A percentile compares a stretch with the other conserved stretches of the same genome.
These are phyloP conservation scores for Parauchenoglanis punctatus DNA, from an alignment of 2,797 vertebrate species.

Conservation along the genomic window DNA sequence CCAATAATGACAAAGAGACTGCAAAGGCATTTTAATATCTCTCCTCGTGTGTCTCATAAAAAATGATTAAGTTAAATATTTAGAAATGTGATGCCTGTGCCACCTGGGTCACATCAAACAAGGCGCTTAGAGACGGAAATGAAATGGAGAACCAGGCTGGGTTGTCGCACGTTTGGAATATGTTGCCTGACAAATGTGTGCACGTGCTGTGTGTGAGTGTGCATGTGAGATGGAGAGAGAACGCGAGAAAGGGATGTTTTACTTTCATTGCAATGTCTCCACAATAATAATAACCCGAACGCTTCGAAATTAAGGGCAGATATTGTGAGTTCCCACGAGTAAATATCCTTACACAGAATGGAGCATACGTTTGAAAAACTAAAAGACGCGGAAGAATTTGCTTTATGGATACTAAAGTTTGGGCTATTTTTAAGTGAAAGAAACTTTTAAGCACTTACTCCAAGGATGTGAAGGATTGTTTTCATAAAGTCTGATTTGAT, in stretches of 20 bases:
- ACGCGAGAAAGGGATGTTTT: not conserved
- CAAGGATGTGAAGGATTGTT: not conserved
- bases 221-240: not conserved
- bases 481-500: not conserved
- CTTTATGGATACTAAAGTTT: not conserved
- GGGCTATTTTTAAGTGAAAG: not conserved
- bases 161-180: slow-evolving; percentile 15
- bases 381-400: not conserved
- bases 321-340: not conserved
- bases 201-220: slow-evolving; percentile 72
- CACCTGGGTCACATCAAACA: slow-evolving; percentile 29
- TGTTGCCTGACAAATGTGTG: slow-evolving; percentile 70
- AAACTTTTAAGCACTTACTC: not conserved
- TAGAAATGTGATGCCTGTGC: slow-evolving; percentile 19
- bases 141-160: slow-evolving; percentile 13
- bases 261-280: not conserved
- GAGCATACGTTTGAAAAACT: not conserved
- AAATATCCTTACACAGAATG: not conserved
- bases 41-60: slow-evolving; percentile 36
- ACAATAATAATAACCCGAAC: not conserved
- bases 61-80: slow-evolving; percentile 45
- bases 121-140: slow-evolving; percentile 33
- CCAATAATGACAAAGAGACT: slow-evolving; percentile 45
- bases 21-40: slow-evolving; percentile 47
- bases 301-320: not conserved